Percentiles rank a stretch among this genome's conserved stretches.
phyloP scores from a whole-genome alignment of 2,888 invertebrate genomes.

The Serripes groenlandicus region DNA sequence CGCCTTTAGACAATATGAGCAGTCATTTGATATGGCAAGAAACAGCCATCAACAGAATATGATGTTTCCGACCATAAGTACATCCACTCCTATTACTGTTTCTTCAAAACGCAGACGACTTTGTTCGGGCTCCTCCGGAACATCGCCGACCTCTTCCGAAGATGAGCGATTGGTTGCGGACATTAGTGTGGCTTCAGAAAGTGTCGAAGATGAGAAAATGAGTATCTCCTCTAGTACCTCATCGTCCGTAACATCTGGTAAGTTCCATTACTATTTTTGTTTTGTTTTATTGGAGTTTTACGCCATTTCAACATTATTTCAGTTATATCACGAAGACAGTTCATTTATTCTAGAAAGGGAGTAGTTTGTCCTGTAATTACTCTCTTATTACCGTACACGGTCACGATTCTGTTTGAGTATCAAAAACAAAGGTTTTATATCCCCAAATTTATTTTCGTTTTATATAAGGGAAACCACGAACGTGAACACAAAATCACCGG shows the following conservation, averaged over 20 bases:
- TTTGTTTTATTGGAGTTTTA: too few species aligned
- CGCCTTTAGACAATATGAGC: background rate
- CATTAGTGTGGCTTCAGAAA: conserved; percentile 42
- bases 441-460: too few species aligned
- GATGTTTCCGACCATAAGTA: background rate
- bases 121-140: conserved; percentile 54
- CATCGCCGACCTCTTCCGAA: conserved; percentile 56
- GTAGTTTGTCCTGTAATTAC: too few species aligned
- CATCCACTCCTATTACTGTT: conserved; percentile 55
- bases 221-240: conserved; percentile 38
- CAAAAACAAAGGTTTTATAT: too few species aligned
- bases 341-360: too few species aligned
- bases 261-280: too few species aligned
- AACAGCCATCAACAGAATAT: background rate
- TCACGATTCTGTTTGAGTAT: too few species aligned
- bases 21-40: background rate
- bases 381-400: too few species aligned
- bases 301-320: too few species aligned
- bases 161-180: conserved; percentile 42
- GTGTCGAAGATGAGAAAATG: conserved; percentile 37
- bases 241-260: conserved; percentile 51
- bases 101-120: conserved; percentile 51
- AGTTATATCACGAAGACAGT: too few species aligned
- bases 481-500: too few species aligned
- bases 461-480: too few species aligned